Conservation (phyloP, 1,140 invertebrate genomes). For the Drosophila pachea region DNA sequence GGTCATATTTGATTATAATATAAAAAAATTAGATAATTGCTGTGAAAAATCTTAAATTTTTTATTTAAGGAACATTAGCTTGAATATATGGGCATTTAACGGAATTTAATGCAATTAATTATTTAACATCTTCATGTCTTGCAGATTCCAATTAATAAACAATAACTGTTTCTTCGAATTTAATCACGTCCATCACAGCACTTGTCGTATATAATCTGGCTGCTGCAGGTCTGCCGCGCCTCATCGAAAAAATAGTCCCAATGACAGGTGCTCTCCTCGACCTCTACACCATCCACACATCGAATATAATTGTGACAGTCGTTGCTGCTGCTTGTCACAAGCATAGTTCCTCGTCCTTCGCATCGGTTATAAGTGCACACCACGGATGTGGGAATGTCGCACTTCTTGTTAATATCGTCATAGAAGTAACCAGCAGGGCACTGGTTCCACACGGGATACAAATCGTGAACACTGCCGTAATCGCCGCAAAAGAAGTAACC, state of each 20-base stretch:
- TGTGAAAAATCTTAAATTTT: too few species aligned
- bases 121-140: too few species aligned
- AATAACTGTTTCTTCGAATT: not conserved
- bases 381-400: conserved; percentile 41
- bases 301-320: conserved; percentile 64
- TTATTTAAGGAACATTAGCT: too few species aligned
- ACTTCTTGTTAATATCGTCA: conserved; percentile 30
- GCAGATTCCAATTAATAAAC: too few species aligned
- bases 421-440: conserved; percentile 63
- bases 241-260: conserved; percentile 70
- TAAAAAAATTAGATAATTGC: too few species aligned
- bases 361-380: conserved; percentile 66
- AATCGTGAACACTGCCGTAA: conserved; percentile 36
- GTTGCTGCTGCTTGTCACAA: conserved; percentile 60
- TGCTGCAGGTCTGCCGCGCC: conserved; percentile 42
- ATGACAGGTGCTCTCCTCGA: conserved; percentile 42
- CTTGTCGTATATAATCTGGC: conserved; percentile 55
- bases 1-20: too few species aligned
- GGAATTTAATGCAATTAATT: too few species aligned
- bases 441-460: conserved; percentile 57
- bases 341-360: conserved; percentile 61
- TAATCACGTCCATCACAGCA: conserved; percentile 61
- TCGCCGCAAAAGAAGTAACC: conserved; percentile 65
- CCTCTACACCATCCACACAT: conserved; percentile 46
- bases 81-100: too few species aligned